Percentiles rank a stretch among this genome's conserved stretches.
phyloP scores from a whole-genome alignment of 2,113 vertebrate species.

The Prolemur simus region DNA sequence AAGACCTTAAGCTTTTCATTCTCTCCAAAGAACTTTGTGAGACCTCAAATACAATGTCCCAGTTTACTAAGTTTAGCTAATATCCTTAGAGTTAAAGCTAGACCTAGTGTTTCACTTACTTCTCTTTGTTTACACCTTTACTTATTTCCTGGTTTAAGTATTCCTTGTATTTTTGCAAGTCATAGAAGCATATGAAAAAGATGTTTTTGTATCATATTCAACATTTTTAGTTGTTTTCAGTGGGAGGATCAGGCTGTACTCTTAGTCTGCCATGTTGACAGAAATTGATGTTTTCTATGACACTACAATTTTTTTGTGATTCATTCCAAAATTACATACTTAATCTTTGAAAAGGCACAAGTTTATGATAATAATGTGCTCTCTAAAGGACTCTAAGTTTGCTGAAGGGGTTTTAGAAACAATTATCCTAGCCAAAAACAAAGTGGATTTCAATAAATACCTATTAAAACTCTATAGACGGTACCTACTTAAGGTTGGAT shows the following conservation, averaged over 20 bases:
- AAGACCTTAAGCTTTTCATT: neutral
- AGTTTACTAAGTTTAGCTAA: neutral
- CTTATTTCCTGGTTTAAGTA: neutral
- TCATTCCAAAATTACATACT: slow-evolving; percentile 3
- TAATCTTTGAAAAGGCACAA: slow-evolving; percentile 34
- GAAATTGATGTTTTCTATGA: neutral
- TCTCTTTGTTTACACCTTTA: neutral
- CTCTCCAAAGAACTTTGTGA: neutral
- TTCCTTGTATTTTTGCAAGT: neutral
- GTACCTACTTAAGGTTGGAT: neutral
- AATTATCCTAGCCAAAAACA: slow-evolving; percentile 29
- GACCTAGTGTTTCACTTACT: neutral
- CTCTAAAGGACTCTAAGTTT: neutral
- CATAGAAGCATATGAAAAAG: neutral
- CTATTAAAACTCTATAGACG: neutral
- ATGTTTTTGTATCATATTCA: neutral
- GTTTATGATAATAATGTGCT: neutral
- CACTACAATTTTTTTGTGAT: slow-evolving; percentile 29
- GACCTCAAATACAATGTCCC: neutral
- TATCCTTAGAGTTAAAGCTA: neutral
- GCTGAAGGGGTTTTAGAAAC: neutral
- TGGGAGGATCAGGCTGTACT: slow-evolving; percentile 1
- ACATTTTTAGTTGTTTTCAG: neutral
- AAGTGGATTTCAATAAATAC: neutral
- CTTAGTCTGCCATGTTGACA: neutral